Evolutionary conservation across 2,113 vertebrate genomes (phyloP), one percentile per base, ranked within the genome.

Genomic region (Atherinomorus stipes): DNA sequence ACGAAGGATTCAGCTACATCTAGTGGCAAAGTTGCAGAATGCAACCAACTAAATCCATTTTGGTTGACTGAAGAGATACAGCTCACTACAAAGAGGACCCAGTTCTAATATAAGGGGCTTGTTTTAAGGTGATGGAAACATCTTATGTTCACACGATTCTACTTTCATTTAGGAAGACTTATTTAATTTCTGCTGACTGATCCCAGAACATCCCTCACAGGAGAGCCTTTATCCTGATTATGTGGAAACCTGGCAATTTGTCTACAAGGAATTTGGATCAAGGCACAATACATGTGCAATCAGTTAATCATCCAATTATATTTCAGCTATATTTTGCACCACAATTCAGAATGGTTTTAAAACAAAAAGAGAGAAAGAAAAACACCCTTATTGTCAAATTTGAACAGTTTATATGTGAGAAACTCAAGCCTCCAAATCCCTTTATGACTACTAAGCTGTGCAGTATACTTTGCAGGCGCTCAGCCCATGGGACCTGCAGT

Each of bases 401-500:
- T 65, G 47, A 58, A 72, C 77, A 49, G 59, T 84, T 78, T 64
- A 74, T 71, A 63, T 0, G 42, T 70, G 51, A 75, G 60, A 73
- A 87, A 37, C 23, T 37, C 4, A 0, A 77, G 23, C 58, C 71
- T 65, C 38, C 54, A 88, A 88, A 90, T 90, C 86, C 83, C 70
- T 86, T 86, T 83, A 83, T 47, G 61, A 60, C 64, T 78, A 64
- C 83, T 90, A 77, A 84, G 62, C 64, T 34, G 54, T 83, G 80
- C 54, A 65, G 81, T 89, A 79, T 85, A 81, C 71, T 78, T 72
- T 45, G 45, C 59, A 15, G 53, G 63, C 61, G 70, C 45, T n/a
- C 37, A 71, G 28, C 77, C 61, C 66, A 13, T 19, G 73, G 78
- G 81, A 78, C 52, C 58, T n/a, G 9, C 80, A 61, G 63, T 2